A percentile compares a stretch with the other conserved stretches of the same genome.
phyloP scores from a whole-genome alignment of 2,797 vertebrate genomes.

The Girardinus metallicus region DNA sequence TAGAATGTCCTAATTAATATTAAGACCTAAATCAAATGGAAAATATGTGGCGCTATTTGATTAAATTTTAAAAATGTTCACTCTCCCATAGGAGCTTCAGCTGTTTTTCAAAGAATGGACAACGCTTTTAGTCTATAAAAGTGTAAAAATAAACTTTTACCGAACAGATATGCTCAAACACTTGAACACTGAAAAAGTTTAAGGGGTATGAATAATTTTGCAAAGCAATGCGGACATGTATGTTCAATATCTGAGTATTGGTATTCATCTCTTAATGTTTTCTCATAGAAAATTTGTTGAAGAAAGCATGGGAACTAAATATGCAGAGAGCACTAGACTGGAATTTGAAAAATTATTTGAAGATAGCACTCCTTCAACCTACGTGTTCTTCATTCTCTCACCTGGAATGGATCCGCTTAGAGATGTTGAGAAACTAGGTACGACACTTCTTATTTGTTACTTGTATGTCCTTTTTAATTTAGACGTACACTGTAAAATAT shows the following conservation, averaged over 20 bases:
- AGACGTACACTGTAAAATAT: not conserved
- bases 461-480: not conserved
- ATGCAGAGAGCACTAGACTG: conserved; percentile 71
- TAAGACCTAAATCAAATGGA: not conserved
- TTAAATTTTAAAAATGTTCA: not conserved
- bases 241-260: not conserved
- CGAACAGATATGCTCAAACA: not conserved
- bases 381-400: conserved; percentile 87
- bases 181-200: not conserved
- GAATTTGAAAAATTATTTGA: conserved; percentile 83
- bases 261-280: conserved; percentile 10
- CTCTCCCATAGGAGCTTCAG: not conserved
- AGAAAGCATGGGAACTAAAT: conserved; percentile 83
- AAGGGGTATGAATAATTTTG: not conserved
- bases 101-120: not conserved
- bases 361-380: conserved; percentile 78
- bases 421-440: conserved; percentile 84
- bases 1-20: not conserved
- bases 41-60: not conserved
- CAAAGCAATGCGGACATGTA: conserved; percentile 6
- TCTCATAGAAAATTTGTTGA: conserved; percentile 82
- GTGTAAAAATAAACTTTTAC: not conserved
- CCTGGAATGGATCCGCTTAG: conserved; percentile 84
- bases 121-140: not conserved
- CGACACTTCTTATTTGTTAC: conserved; percentile 7